phyloP scores from a whole-genome alignment of 2,797 vertebrate genomes.

The Pachyuromys duprasi region DNA sequence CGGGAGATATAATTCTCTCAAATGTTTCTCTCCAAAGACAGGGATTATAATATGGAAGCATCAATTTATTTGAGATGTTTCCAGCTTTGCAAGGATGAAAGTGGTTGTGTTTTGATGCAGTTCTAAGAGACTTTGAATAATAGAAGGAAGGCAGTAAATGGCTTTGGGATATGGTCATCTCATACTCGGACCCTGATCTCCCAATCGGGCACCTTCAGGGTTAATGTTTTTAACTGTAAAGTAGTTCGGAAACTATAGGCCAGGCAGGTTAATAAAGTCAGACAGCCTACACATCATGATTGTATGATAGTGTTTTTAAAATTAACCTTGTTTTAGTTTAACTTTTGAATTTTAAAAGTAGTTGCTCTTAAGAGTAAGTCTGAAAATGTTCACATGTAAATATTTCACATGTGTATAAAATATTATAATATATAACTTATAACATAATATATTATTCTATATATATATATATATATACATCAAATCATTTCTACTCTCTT shows the following conservation, averaged over 20 bases:
- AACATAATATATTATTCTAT: not conserved
- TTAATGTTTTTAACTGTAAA: not conserved
- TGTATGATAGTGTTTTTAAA: not conserved
- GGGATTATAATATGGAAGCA: not conserved
- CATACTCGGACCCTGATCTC: not conserved
- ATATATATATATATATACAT: not conserved
- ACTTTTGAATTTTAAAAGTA: constrained; percentile 2
- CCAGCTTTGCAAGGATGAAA: not conserved
- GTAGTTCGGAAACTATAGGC: not conserved
- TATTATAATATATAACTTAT: too few relatives aligned
- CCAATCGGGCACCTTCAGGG: not conserved
- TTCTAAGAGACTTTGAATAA: not conserved
- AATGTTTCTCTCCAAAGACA: constrained; percentile 2
- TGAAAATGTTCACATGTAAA: constrained; percentile 3
- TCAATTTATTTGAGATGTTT: not conserved
- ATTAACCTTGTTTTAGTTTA: not conserved
- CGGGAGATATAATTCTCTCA: not conserved
- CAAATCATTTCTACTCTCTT: not conserved
- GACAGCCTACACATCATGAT: not conserved
- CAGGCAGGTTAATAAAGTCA: not conserved
- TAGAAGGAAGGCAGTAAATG: not conserved
- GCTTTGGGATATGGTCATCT: not conserved
- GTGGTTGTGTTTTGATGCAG: not conserved
- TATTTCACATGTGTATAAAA: not conserved
- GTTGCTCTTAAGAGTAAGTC: constrained; percentile 7